These are phyloP conservation scores for Aythya baeri DNA, from an alignment of 2,113 vertebrate species.

Conservation along the genomic window DNA sequence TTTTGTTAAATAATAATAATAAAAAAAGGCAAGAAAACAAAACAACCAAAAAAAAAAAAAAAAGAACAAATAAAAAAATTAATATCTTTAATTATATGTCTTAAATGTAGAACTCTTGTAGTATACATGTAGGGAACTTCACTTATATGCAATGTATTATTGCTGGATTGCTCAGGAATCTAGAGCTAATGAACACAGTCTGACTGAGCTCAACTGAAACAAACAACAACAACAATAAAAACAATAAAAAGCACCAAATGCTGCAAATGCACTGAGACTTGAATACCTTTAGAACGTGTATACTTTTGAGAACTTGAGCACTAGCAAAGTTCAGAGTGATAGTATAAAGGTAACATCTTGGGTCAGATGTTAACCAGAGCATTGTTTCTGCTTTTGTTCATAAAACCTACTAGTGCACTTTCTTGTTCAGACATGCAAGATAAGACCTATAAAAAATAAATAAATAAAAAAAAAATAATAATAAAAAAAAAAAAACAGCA, in stretches of 20 bases:
- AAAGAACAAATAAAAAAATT: background rate
- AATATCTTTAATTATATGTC: background rate
- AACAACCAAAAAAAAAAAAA: background rate
- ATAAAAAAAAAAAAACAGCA: background rate
- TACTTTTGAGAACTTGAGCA: background rate
- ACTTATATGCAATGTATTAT: background rate
- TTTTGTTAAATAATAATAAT: background rate
- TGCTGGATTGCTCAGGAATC: background rate
- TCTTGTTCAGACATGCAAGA: background rate
- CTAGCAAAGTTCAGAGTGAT: background rate
- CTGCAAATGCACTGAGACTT: background rate
- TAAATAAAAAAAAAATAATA: no score
- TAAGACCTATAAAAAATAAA: background rate
- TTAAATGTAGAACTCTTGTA: background rate
- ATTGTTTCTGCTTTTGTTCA: background rate
- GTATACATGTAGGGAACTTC: background rate
- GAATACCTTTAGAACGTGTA: background rate
- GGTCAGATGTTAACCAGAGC: background rate
- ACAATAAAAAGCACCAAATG: background rate
- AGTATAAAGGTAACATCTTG: background rate
- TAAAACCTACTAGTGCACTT: background rate
- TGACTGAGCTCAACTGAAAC: background rate
- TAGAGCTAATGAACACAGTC: background rate
- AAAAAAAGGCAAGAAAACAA: accelerated
- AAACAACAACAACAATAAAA: background rate